A percentile compares a stretch with the other conserved stretches of the same genome.
Conservation (phyloP, 2,797 vertebrate species). For the Nannoperca australis region DNA sequence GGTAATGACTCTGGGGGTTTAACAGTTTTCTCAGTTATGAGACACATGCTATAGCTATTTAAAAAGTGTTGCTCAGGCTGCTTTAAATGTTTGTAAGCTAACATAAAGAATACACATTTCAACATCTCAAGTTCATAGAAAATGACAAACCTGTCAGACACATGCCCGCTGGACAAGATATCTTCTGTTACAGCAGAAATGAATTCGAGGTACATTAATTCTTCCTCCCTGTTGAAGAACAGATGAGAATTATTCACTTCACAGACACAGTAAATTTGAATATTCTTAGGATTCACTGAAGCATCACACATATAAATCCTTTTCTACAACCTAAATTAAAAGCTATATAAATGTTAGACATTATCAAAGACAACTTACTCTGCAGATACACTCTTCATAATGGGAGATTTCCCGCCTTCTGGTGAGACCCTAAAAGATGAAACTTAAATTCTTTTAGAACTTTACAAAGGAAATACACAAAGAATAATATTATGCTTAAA, state of each 20-base stretch:
- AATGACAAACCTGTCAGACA: constrained; percentile 90
- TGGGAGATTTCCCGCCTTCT: constrained; percentile 71
- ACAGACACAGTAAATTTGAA: neutral
- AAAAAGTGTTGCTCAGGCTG: neutral
- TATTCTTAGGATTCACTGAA: neutral
- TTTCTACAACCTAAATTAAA: neutral
- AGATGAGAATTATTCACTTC: constrained; percentile 17
- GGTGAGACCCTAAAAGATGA: constrained; percentile 70
- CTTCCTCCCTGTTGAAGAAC: constrained; percentile 88
- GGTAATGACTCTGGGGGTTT: constrained; percentile 8
- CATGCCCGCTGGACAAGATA: constrained; percentile 90
- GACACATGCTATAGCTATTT: neutral
- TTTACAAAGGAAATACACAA: constrained; percentile 20
- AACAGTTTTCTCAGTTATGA: neutral
- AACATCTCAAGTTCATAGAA: constrained; percentile 14
- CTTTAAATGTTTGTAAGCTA: constrained; percentile 5
- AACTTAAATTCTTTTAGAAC: neutral
- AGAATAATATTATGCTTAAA: neutral
- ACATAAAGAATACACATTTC: constrained; percentile 1
- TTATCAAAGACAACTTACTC: constrained; percentile 78
- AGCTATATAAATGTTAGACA: neutral
- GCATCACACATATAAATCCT: neutral
- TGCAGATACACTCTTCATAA: constrained; percentile 73
- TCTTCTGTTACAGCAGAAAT: constrained; percentile 94
- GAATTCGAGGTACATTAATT: constrained; percentile 92